Conservation (phyloP, 2,888 invertebrate species). For the Poecilobothrus nobilitatus region DNA sequence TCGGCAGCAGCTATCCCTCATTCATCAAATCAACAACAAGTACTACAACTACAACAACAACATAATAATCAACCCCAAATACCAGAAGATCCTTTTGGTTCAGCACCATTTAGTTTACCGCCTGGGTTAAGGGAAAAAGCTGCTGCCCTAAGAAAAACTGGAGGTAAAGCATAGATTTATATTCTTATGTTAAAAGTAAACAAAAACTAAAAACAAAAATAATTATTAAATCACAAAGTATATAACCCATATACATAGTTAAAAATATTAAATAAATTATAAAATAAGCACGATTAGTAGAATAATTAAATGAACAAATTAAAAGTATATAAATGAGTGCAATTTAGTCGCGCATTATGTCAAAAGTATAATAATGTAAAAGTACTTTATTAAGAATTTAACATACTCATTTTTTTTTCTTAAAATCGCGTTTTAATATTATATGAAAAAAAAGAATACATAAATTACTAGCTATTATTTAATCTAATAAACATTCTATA, state of each 20-base stretch:
- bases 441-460: too few species aligned
- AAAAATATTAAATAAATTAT: slow-evolving; percentile 9
- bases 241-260: slow-evolving; percentile 12
- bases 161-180: slow-evolving; percentile 45
- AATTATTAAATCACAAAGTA: slow-evolving; percentile 13
- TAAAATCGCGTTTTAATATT: too few species aligned
- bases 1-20: background rate
- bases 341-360: background rate
- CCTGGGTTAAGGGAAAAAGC: slow-evolving; percentile 45
- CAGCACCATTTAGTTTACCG: slow-evolving; percentile 71
- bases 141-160: slow-evolving; percentile 41
- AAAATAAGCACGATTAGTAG: background rate
- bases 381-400: background rate
- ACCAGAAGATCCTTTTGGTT: slow-evolving; percentile 68
- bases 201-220: background rate
- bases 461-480: too few species aligned
- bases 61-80: slow-evolving; percentile 35
- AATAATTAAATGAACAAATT: background rate
- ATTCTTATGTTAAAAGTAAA: background rate
- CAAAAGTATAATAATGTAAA: background rate
- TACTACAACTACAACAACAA: slow-evolving; percentile 10
- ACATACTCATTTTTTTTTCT: too few species aligned
- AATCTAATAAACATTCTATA: too few species aligned
- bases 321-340: background rate
- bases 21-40: slow-evolving; percentile 9